Evolutionary conservation across 2,888 invertebrate genomes (phyloP), one percentile per base, ranked within the genome.

Genomic region (Diachrysia chrysitis): DNA sequence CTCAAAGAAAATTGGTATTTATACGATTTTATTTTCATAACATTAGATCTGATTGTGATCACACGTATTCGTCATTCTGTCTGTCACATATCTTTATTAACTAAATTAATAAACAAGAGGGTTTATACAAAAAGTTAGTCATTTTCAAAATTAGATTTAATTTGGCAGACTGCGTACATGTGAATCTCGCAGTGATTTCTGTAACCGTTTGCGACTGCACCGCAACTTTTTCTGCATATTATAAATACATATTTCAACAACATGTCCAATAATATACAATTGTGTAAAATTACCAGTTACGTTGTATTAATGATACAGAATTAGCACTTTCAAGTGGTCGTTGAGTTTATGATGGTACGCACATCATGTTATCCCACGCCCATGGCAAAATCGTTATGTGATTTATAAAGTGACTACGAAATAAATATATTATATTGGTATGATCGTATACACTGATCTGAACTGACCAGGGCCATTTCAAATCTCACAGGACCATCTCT

Each of bases 311-410:
- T 21, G 21, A 51, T 5, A 21, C 48, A 12, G 48, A 51, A 51
- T 51, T 51, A 51, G 48, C 19, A 51, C 48, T 51, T 48, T 51
- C 48, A 51, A 51, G 48, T 51, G 48, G 19, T 51, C 12, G 48
- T 51, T 51, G 19, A 51, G 19, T 51, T 19, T 51, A 51, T 51
- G 21, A 51, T 51, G 19, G 12, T 51, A 51, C 12, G 10, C 48
- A 19, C 2, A 51, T 12, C 48, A 51, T 51, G 21, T 21, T 12
- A 51, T 51, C 12, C 19, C 12, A 21, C 48, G 19, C 10, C 10
- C 21, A 51, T 10, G 21, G 21, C 48, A 19, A 51, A n/a, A 51
- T 51, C 12, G 21, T 51, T 51, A 51, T 51, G 48, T 19, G 48
- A 51, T 51, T 12, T 10, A 48, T 10, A 17, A 19, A 10, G 7